phyloP scores from a whole-genome alignment of 2,797 vertebrate species.

The Gallinago nigripennis region DNA sequence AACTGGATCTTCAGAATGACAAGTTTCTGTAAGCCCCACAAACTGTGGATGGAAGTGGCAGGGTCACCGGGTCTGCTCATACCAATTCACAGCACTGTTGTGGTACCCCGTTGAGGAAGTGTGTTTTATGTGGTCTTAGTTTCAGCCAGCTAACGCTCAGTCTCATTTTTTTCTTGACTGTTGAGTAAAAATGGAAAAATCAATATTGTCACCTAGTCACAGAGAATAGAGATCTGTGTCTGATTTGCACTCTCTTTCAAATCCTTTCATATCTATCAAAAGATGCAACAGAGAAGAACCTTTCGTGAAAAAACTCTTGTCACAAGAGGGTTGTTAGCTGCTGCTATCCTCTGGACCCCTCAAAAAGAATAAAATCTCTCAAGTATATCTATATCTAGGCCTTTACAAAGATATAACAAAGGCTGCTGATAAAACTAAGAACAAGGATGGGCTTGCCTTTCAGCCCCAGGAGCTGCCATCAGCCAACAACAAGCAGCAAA shows the following conservation, averaged over 20 bases:
- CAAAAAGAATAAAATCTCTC: background rate
- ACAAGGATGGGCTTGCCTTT: background rate
- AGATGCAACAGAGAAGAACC: background rate
- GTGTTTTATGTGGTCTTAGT: background rate
- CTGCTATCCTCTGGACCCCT: background rate
- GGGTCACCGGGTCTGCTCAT: background rate
- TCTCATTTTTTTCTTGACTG: background rate
- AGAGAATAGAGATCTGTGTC: background rate
- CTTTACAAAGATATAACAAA: background rate
- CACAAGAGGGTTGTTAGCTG: background rate
- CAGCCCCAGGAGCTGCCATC: background rate
- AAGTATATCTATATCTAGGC: background rate
- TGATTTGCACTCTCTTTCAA: background rate
- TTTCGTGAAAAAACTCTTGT: background rate
- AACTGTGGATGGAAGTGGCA: background rate
- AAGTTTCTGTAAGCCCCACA: background rate
- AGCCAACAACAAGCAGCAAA: background rate
- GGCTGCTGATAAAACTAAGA: background rate
- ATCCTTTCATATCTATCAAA: background rate
- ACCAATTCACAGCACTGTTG: background rate
- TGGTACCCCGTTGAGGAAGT: background rate
- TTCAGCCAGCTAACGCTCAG: background rate
- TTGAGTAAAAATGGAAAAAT: background rate
- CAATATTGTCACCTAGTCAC: background rate
- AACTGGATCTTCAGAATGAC: background rate